Evolutionary conservation across 2,888 invertebrate species (phyloP).

Genomic region (Ophion ellenae): DNA sequence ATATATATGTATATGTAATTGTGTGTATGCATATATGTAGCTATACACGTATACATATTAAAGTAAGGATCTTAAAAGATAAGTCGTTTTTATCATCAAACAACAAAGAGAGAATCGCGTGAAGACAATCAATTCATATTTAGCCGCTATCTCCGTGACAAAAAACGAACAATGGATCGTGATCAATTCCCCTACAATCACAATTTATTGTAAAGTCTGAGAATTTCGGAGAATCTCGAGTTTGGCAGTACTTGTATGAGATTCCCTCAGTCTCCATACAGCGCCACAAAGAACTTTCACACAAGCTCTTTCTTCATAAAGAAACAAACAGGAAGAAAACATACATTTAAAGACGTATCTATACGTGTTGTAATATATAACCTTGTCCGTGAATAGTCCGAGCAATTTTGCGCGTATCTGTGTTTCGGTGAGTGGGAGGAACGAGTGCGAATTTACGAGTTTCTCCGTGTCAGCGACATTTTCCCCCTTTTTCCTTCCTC

Average conservation of each 20-base stretch:
- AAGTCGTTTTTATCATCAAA: constrained; percentile 54
- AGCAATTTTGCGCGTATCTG: constrained; percentile 62
- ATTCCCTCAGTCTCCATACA: constrained; percentile 42
- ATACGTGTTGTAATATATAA: constrained; percentile 45
- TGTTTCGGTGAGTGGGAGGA: constrained; percentile 50
- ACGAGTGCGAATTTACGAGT: constrained; percentile 51
- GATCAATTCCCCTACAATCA: constrained; percentile 23
- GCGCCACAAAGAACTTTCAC: constrained; percentile 35
- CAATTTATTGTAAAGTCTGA: constrained; percentile 32
- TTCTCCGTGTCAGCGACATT: constrained; percentile 26
- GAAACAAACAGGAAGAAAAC: constrained; percentile 14
- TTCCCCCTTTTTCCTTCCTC: constrained; percentile 19
- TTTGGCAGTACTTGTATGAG: constrained; percentile 54
- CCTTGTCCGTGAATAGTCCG: constrained; percentile 43
- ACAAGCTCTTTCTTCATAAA: constrained; percentile 37
- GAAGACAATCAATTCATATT: constrained; percentile 82
- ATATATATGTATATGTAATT: constrained; percentile 17
- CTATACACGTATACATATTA: background rate
- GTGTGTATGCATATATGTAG: constrained; percentile 24
- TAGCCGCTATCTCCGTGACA: constrained; percentile 42
- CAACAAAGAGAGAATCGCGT: constrained; percentile 79
- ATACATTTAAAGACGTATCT: constrained; percentile 42
- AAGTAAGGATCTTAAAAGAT: constrained; percentile 42
- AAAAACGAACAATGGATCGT: constrained; percentile 42
- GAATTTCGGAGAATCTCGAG: constrained; percentile 13